These are phyloP conservation scores for Mystacornis crossleyi DNA, from an alignment of 2,113 vertebrate species.

Conservation along the genomic window DNA sequence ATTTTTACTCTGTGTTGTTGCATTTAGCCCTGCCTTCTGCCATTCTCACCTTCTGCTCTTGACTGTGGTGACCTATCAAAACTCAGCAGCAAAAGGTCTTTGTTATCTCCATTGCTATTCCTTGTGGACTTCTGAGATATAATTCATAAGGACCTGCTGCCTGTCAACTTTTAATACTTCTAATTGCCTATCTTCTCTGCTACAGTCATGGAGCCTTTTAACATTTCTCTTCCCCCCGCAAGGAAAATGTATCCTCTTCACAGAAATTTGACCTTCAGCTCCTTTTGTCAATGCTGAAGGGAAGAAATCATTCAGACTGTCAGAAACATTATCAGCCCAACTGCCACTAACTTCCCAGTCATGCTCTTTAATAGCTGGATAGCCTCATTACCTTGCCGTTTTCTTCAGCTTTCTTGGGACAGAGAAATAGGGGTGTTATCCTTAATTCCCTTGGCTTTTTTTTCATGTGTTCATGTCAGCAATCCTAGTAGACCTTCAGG, in stretches of 20 bases:
- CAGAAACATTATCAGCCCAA: background rate
- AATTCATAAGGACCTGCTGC: conserved; percentile 4
- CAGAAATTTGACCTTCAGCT: conserved; percentile 54
- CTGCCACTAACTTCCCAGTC: background rate
- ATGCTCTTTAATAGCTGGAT: background rate
- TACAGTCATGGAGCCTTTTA: conserved; percentile 50
- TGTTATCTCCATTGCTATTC: background rate
- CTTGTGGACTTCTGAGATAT: background rate
- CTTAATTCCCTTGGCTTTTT: background rate
- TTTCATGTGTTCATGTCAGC: background rate
- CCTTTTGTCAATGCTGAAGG: conserved; percentile 24
- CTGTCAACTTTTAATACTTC: conserved; percentile 27
- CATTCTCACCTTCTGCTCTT: background rate
- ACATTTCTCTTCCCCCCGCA: conserved; percentile 1
- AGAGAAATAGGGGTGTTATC: background rate
- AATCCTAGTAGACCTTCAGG: background rate
- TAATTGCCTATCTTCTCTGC: conserved; percentile 34
- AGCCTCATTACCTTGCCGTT: background rate
- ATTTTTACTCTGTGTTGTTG: background rate
- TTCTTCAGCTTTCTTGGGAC: background rate
- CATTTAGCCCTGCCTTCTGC: background rate
- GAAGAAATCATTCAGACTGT: conserved; percentile 41
- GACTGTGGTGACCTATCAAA: background rate
- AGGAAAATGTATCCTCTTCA: conserved; percentile 21
- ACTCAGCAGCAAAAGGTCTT: background rate